Evolutionary conservation across 2,113 vertebrate species (phyloP).

Genomic region (Catagonus wagneri): DNA sequence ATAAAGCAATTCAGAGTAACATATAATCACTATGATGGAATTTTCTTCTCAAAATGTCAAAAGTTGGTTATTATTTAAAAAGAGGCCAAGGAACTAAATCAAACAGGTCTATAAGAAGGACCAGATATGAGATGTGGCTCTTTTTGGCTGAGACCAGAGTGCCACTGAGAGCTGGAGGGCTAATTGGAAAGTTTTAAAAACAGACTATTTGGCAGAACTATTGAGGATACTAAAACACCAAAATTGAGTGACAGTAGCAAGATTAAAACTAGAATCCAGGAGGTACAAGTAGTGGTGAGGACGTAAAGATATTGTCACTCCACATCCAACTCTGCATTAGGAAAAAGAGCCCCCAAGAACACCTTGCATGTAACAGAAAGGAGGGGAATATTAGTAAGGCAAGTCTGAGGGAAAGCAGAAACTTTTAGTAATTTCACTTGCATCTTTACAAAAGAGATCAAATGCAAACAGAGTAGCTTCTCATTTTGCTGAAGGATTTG

Average conservation of each 20-base stretch:
- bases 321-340: neutral
- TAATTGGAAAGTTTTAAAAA: slow-evolving; percentile 60
- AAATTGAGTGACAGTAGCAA: neutral
- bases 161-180: slow-evolving; percentile 22
- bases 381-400: neutral
- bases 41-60: neutral
- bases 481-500: neutral
- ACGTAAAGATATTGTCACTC: neutral
- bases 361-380: neutral
- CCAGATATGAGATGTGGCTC: neutral
- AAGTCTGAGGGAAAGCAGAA: neutral
- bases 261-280: neutral
- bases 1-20: neutral
- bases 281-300: neutral
- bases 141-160: slow-evolving; percentile 40
- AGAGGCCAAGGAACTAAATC: slow-evolving; percentile 1
- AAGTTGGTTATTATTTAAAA: neutral
- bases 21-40: neutral
- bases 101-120: neutral
- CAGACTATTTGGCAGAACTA: slow-evolving; percentile 11
- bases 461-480: neutral
- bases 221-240: slow-evolving; percentile 28
- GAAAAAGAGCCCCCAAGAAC: neutral
- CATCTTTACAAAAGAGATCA: neutral
- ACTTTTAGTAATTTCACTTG: neutral